Evolutionary conservation across 1,140 invertebrate genomes (phyloP).

Genomic region (Himalopsyche phryganea): DNA sequence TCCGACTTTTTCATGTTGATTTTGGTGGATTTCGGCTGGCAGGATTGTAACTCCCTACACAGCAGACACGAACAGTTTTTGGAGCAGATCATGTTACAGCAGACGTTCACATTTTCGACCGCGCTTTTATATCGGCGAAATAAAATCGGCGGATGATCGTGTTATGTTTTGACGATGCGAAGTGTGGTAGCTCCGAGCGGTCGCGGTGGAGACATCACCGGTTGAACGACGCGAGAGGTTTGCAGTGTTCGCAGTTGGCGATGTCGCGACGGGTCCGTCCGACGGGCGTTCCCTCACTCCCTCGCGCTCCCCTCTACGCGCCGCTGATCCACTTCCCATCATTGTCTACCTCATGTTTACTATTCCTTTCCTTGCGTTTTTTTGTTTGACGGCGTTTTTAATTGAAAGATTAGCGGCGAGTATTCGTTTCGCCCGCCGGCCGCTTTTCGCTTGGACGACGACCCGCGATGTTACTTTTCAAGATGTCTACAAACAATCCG

Average conservation of each 20-base stretch:
- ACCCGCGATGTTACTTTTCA: no score
- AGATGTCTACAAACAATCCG: no score
- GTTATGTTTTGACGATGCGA: not conserved
- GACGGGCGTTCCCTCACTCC: constrained; percentile 12
- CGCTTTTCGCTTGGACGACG: not conserved
- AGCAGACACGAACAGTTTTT: constrained; percentile 58
- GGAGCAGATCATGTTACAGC: constrained; percentile 51
- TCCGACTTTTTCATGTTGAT: constrained; percentile 34
- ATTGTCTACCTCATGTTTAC: constrained; percentile 30
- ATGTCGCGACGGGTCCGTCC: not conserved
- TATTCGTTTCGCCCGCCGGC: constrained; percentile 1
- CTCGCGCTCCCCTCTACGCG: constrained; percentile 1
- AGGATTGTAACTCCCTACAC: constrained; percentile 56
- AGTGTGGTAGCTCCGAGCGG: not conserved
- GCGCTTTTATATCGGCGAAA: constrained; percentile 5
- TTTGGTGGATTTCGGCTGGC: constrained; percentile 42
- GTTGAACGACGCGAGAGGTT: constrained; percentile 20
- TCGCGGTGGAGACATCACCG: constrained; percentile 2
- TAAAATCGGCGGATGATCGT: not conserved
- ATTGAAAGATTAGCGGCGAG: constrained; percentile 14
- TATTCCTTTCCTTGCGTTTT: constrained; percentile 28
- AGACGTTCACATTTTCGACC: constrained; percentile 20
- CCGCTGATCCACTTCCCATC: constrained; percentile 30
- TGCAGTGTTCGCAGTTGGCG: no score
- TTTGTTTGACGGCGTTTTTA: constrained; percentile 8